These are phyloP conservation scores for Pristiophorus japonicus DNA, from an alignment of 2,113 vertebrate species.

Conservation along the genomic window DNA sequence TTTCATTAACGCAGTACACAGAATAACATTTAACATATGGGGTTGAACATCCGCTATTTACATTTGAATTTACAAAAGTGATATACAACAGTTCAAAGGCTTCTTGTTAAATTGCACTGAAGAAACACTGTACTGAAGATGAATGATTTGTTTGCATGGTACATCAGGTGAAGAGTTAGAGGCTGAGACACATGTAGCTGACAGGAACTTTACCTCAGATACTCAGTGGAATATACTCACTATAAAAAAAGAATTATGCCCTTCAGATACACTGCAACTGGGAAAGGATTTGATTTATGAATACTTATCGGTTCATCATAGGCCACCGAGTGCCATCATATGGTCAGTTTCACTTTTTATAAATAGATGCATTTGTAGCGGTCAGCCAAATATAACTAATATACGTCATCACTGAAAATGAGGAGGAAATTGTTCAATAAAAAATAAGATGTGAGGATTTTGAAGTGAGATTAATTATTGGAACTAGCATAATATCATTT, in stretches of 20 bases:
- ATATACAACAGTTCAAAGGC: constrained; percentile 39
- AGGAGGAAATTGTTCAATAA: too few species aligned
- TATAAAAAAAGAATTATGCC: neutral
- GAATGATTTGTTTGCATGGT: constrained; percentile 41
- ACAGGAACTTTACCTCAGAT: neutral
- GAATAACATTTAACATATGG: constrained; percentile 45
- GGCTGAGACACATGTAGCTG: neutral
- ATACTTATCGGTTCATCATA: neutral
- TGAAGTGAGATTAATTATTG: neutral
- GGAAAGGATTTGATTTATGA: neutral
- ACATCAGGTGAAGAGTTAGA: constrained; percentile 16
- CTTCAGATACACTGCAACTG: neutral
- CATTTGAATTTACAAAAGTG: constrained; percentile 41
- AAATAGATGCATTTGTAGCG: neutral
- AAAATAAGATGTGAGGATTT: neutral
- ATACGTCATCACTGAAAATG: neutral
- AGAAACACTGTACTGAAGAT: constrained; percentile 47
- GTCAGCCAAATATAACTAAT: neutral
- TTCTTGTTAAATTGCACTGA: constrained; percentile 44
- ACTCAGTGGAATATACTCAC: neutral
- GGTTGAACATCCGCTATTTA: constrained; percentile 28
- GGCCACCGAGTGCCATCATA: neutral
- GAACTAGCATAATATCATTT: neutral
- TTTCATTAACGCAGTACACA: constrained; percentile 42
- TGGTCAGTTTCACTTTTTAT: neutral